These are phyloP conservation scores for Isichthys henryi DNA, from an alignment of 2,113 vertebrate genomes.

Conservation along the genomic window DNA sequence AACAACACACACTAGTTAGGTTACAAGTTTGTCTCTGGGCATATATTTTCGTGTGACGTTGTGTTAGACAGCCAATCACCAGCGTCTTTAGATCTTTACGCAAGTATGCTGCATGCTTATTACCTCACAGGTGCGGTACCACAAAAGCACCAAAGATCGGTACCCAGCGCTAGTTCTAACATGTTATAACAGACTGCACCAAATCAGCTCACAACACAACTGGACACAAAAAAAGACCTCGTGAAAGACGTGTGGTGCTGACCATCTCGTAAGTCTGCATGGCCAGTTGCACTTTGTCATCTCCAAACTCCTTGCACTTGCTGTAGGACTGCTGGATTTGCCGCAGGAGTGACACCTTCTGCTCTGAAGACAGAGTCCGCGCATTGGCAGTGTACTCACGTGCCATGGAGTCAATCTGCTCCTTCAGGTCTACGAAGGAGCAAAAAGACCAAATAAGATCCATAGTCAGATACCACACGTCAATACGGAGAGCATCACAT, in stretches of 20 bases:
- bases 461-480: neutral
- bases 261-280: constrained; percentile 99
- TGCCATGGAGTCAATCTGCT: constrained; percentile 87
- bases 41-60: too few relatives aligned
- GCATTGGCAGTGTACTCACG: constrained; percentile 88
- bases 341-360: constrained; percentile 84
- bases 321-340: constrained; percentile 92
- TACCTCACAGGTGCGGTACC: too few relatives aligned
- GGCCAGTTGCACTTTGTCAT: constrained; percentile 95
- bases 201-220: neutral
- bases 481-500: neutral
- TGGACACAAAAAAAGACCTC: neutral
- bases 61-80: too few relatives aligned
- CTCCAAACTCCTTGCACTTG: constrained; percentile 95
- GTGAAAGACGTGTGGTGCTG: constrained; percentile 27
- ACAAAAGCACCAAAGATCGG: too few relatives aligned
- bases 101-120: too few relatives aligned
- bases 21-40: too few relatives aligned
- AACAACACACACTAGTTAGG: too few relatives aligned
- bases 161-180: neutral
- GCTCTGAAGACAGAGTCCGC: constrained; percentile 78
- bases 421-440: constrained; percentile 77
- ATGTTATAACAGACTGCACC: neutral
- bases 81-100: too few relatives aligned
- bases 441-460: neutral